Evolutionary conservation across 2,113 vertebrate species (phyloP).

Genomic region (Triplophysa siluroides): DNA sequence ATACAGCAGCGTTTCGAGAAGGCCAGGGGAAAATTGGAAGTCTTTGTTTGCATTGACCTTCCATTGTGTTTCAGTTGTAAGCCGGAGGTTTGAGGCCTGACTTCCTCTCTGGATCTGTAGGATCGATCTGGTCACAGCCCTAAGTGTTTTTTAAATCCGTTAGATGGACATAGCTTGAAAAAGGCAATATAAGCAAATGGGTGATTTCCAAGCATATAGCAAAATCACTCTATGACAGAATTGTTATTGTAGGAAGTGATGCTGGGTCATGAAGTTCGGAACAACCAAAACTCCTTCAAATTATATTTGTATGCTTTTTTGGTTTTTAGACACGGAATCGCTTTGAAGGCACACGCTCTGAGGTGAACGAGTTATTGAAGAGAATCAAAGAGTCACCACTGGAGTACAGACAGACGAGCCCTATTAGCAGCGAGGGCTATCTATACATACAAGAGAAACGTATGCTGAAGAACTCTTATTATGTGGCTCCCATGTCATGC

Average conservation of each 20-base stretch:
- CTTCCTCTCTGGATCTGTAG: conserved; percentile 40
- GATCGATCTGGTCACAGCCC: conserved; percentile 1
- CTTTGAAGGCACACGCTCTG: conserved; percentile 92
- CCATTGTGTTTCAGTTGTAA: conserved; percentile 41
- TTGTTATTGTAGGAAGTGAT: too few relatives aligned
- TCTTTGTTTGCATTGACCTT: conserved; percentile 47
- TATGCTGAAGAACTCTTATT: conserved; percentile 62
- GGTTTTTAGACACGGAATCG: conserved; percentile 85
- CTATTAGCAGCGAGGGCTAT: conserved; percentile 92
- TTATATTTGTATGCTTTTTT: not conserved
- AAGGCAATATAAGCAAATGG: not conserved
- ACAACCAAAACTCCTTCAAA: not conserved
- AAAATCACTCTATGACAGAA: too few relatives aligned
- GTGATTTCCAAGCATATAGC: not conserved
- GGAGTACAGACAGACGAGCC: conserved; percentile 88
- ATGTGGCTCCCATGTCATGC: not conserved
- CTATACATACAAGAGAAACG: conserved; percentile 96
- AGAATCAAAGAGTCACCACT: conserved; percentile 87
- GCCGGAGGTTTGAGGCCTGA: conserved; percentile 35
- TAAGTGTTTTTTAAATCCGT: not conserved
- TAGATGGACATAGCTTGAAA: not conserved
- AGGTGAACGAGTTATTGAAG: conserved; percentile 93
- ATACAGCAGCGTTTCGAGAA: conserved; percentile 16
- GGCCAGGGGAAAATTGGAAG: conserved; percentile 27
- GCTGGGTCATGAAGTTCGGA: not conserved